Conservation (phyloP, 2,113 vertebrate genomes). For the Rhinolophus ferrumequinum region DNA sequence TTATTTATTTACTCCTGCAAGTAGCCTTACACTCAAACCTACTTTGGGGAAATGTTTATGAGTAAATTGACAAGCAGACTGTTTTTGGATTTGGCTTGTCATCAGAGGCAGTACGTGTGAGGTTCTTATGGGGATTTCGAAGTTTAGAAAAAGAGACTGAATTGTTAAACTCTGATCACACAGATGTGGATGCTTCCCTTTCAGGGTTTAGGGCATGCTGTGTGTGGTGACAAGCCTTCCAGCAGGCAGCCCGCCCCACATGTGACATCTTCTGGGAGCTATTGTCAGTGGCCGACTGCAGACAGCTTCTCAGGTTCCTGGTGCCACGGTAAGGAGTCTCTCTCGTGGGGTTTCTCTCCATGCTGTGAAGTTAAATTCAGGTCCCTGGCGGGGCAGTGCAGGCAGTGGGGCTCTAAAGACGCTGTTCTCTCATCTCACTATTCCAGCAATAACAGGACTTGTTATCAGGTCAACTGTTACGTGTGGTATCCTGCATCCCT, state of each 20-base stretch:
- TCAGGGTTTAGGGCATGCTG: neutral
- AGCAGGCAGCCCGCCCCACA: neutral
- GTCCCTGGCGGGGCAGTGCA: neutral
- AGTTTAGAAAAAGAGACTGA: slow-evolving; percentile 6
- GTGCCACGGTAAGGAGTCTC: neutral
- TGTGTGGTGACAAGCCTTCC: neutral
- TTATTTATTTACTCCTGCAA: neutral
- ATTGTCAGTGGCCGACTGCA: slow-evolving; percentile 40
- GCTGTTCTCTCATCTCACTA: neutral
- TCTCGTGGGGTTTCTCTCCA: neutral
- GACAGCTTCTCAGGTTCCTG: neutral
- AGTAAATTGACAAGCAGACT: neutral
- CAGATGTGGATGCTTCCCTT: neutral
- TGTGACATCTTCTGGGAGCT: neutral
- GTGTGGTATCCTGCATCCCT: neutral
- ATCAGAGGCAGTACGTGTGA: neutral
- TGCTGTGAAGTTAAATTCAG: neutral
- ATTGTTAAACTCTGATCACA: neutral
- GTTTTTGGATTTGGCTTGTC: neutral
- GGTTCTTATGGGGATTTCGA: neutral
- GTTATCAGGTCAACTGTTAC: neutral
- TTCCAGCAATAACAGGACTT: neutral
- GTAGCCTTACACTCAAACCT: neutral
- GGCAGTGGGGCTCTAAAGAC: neutral
- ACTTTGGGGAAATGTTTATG: neutral